phyloP scores from a whole-genome alignment of 2,113 vertebrate genomes.

The Notothenia rossii region DNA sequence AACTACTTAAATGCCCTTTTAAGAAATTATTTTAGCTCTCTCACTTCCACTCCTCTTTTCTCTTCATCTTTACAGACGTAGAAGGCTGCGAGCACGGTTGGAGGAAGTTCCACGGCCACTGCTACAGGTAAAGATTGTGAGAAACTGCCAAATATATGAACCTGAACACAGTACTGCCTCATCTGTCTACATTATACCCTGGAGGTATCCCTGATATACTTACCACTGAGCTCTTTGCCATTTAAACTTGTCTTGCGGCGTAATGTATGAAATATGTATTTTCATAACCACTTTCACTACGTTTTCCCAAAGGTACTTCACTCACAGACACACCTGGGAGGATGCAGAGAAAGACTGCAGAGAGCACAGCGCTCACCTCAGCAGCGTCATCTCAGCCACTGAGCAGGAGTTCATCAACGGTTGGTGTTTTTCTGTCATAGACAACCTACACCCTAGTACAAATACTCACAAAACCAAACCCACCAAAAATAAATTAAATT shows the following conservation, averaged over 20 bases:
- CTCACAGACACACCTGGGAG: constrained; percentile 94
- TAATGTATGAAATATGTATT: constrained; percentile 40
- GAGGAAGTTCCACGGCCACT: constrained; percentile 98
- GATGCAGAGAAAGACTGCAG: constrained; percentile 96
- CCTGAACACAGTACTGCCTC: constrained; percentile 20
- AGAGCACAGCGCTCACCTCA: constrained; percentile 91
- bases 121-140: constrained; percentile 85
- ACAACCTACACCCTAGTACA: not conserved
- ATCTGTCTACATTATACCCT: constrained; percentile 36
- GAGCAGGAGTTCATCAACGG: constrained; percentile 94
- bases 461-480: not conserved
- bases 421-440: constrained; percentile 60
- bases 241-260: constrained; percentile 34
- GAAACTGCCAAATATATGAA: constrained; percentile 2
- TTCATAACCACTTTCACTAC: constrained; percentile 34
- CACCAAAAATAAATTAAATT: not conserved
- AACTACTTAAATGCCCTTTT: not conserved
- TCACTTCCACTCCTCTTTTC: constrained; percentile 20
- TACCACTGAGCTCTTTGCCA: constrained; percentile 6
- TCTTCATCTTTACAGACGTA: constrained; percentile 84
- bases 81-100: constrained; percentile 95
- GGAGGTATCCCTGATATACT: constrained; percentile 21
- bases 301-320: constrained; percentile 82
- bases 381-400: constrained; percentile 87
- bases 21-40: constrained; percentile 4